These are phyloP conservation scores for Zosterops pallidus DNA, from an alignment of 2,113 vertebrate species.

Conservation along the genomic window DNA sequence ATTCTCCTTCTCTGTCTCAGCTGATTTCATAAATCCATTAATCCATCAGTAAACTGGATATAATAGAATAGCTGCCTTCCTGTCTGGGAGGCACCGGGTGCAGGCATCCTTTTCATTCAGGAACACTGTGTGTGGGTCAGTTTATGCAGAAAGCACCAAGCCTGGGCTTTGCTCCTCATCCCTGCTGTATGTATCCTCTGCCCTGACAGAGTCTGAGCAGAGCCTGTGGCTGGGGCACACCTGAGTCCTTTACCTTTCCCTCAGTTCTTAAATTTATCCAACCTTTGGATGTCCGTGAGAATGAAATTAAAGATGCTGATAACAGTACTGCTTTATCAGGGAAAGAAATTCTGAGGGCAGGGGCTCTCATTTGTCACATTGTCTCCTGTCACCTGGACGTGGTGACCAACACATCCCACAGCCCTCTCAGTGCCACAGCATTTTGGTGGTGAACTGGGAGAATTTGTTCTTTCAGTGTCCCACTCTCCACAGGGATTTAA, in stretches of 20 bases:
- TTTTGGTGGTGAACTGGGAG: background rate
- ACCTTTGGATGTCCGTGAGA: too few relatives aligned
- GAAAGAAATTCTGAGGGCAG: background rate
- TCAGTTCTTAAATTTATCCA: background rate
- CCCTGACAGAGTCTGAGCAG: background rate
- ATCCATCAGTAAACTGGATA: background rate
- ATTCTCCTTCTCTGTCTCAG: background rate
- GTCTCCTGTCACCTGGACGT: background rate
- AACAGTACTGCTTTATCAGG: background rate
- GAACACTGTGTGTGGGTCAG: rapidly evolving
- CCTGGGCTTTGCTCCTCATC: background rate
- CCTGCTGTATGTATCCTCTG: background rate
- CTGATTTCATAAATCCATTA: background rate
- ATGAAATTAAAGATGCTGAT: background rate
- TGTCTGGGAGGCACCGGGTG: background rate
- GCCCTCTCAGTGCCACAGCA: background rate
- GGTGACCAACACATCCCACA: background rate
- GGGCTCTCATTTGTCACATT: background rate
- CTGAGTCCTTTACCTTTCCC: background rate
- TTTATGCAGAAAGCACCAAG: background rate
- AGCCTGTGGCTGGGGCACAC: background rate
- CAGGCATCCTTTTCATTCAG: background rate
- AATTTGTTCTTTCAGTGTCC: background rate
- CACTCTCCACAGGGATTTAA: background rate
- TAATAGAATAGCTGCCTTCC: background rate